A percentile compares a stretch with the other conserved stretches of the same genome.
phyloP scores from a whole-genome alignment of 2,113 vertebrate species.

The Stictonetta naevosa region DNA sequence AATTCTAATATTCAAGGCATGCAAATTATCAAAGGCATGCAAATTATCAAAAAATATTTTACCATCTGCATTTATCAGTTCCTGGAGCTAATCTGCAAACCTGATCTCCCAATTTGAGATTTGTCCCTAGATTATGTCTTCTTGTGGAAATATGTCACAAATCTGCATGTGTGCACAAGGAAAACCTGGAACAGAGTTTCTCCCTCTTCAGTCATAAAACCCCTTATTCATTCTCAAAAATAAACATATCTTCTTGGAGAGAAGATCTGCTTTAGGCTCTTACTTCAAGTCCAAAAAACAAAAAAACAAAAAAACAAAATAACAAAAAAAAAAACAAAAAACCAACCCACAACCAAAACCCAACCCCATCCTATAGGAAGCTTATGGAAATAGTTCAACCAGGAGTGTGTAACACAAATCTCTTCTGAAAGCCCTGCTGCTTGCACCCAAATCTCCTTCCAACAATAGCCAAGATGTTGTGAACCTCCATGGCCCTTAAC shows the following conservation, averaged over 20 bases:
- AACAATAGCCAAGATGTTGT: neutral
- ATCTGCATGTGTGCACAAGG: neutral
- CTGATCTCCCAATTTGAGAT: neutral
- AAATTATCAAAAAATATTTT: neutral
- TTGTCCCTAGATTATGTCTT: too few species aligned
- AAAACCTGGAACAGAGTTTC: neutral
- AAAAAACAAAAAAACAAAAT: too few species aligned
- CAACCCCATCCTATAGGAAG: neutral
- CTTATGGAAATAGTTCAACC: neutral
- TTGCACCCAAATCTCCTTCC: neutral
- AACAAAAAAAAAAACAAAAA: too few species aligned
- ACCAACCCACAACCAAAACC: neutral
- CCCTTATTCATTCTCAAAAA: neutral
- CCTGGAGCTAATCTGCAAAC: neutral
- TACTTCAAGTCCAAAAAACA: neutral
- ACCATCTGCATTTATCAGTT: neutral
- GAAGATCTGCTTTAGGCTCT: neutral
- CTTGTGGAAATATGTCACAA: neutral
- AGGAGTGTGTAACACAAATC: neutral
- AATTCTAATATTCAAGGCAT: neutral
- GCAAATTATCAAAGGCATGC: neutral
- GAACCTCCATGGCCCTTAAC: neutral
- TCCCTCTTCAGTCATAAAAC: neutral
- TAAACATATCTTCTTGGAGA: neutral
- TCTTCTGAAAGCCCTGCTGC: neutral